Base-by-base conservation (phyloP, 2,888 invertebrate species). In the Thymelicus sylvestris region DNA sequence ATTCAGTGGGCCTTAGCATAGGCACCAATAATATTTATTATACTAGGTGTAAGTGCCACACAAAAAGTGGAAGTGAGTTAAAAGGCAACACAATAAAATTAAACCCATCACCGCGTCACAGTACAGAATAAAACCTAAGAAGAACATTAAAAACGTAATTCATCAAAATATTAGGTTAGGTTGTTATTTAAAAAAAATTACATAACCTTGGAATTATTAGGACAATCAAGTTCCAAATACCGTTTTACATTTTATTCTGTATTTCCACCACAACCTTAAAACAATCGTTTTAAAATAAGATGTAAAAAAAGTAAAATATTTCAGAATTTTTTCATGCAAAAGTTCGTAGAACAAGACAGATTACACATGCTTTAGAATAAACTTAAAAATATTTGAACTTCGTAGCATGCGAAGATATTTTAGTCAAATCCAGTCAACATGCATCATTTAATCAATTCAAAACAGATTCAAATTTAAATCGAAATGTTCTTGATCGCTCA, bases 401-500 rank as follows among this genome's bases (percentile, higher is more conserved):
- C 24, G 38, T 52, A 60, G n/a, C 68, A 68, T 68, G 68, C 68
- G 44, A 38, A 19, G 31, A 47, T 19, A 52, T 12, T 60, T 41
- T 60, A 63, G 55, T 68, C 13, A 31, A 61, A 47, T 41, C 31
- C 52, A 52, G 13, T 64, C 59, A 44, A 65, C 70, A 65, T 70
- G 70, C 70, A 70, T 12, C 48, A 60, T 57, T 50, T 50, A 24
- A 44, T 59, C 50, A 67, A 66, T 68, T 72, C 19, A 19, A 19
- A 19, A 19, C 19, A 19, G 19, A 19, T 19, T 19, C 69, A 66
- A 52, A 67, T 48, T 39, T n/a, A 65, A 64, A 55, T 66, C 66
- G 8, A 57, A 52, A 62, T 74, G 80, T 82, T 85, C 85, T 86
- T 92, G 92, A 91, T 93, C 92, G 91, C 91, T 90, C 81, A 85